Evolutionary conservation across 2,113 vertebrate genomes (phyloP).

Genomic region (Gymnobelideus leadbeateri): DNA sequence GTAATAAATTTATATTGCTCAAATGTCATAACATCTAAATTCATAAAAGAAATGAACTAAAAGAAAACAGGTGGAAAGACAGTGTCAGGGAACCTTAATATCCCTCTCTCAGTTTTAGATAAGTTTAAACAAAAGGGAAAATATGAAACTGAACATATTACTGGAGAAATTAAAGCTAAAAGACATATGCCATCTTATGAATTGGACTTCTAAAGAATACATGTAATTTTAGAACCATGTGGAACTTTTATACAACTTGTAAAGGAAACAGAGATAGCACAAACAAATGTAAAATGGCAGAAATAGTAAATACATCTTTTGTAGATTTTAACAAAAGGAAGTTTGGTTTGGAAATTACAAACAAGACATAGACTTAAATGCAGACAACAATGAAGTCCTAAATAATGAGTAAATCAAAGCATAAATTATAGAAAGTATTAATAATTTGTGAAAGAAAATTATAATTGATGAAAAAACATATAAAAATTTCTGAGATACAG

Average conservation of each 20-base stretch:
- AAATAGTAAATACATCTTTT: background rate
- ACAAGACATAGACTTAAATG: background rate
- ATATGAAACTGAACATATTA: background rate
- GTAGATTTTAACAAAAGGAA: background rate
- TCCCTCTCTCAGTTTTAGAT: background rate
- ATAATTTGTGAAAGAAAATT: background rate
- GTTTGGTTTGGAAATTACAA: background rate
- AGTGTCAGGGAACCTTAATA: background rate
- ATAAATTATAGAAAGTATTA: background rate
- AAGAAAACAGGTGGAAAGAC: background rate
- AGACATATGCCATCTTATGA: background rate
- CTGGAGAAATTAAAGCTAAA: background rate
- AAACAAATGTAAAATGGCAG: background rate
- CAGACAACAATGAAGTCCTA: background rate
- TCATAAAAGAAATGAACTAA: background rate
- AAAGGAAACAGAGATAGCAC: background rate
- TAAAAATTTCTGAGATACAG: background rate
- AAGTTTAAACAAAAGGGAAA: background rate
- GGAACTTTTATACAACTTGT: background rate
- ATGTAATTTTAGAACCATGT: background rate
- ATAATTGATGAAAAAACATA: background rate
- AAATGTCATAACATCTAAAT: background rate
- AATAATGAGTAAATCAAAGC: background rate
- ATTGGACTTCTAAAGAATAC: background rate
- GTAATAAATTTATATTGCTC: background rate